Evolutionary conservation across 2,113 vertebrate genomes (phyloP).

Genomic region (Coptodon rendalli): DNA sequence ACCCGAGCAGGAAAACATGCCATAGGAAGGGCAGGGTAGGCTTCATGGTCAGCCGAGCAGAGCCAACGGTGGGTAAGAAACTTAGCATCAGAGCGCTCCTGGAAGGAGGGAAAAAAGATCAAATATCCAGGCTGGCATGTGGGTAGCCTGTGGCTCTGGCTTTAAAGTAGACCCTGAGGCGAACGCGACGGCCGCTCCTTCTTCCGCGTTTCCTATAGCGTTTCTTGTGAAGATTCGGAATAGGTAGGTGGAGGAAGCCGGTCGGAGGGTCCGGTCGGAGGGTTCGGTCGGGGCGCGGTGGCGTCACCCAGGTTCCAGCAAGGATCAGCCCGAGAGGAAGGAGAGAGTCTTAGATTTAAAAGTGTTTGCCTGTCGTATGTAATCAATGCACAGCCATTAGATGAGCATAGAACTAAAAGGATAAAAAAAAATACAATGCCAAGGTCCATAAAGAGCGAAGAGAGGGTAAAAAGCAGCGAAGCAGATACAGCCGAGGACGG

Average conservation of each 20-base stretch:
- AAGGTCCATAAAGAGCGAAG: no score
- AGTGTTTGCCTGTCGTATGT: background rate
- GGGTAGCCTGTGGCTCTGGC: background rate
- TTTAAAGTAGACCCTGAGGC: background rate
- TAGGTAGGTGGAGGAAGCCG: background rate
- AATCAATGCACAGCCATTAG: background rate
- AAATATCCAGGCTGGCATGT: background rate
- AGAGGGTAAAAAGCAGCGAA: no score
- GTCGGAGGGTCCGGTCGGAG: fast-evolving
- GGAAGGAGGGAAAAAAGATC: fast-evolving
- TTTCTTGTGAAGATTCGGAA: background rate
- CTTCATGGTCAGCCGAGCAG: fast-evolving
- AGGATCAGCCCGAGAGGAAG: background rate
- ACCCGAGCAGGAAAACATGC: background rate
- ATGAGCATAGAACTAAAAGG: background rate
- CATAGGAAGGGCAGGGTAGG: fast-evolving
- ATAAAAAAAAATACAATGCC: no score
- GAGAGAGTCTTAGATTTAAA: background rate
- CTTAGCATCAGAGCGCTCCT: fast-evolving
- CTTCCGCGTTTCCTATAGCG: background rate
- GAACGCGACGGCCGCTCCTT: fast-evolving
- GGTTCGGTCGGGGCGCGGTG: fast-evolving
- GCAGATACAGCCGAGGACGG: no score
- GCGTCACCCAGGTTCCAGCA: fast-evolving
- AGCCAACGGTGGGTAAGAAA: fast-evolving